phyloP scores from a whole-genome alignment of 2,113 vertebrate genomes.

The Pimephales promelas region DNA sequence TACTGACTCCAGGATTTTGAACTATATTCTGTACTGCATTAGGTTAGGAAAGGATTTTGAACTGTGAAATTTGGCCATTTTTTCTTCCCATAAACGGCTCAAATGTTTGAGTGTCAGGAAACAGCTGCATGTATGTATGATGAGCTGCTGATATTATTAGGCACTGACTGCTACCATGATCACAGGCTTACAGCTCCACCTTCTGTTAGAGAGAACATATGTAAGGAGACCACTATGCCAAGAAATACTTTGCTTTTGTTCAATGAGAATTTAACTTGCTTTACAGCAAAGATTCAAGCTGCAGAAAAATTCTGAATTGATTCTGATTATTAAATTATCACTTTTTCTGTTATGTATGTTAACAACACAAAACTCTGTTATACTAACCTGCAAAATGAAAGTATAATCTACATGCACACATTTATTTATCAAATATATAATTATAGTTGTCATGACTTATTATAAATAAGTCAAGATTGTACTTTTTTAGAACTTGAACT shows the following conservation, averaged over 20 bases:
- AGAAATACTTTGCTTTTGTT: not conserved
- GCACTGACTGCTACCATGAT: not conserved
- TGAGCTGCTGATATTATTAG: not conserved
- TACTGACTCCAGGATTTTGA: not conserved
- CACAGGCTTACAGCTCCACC: slow-evolving; percentile 40
- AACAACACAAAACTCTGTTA: not conserved
- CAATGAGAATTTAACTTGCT: not conserved
- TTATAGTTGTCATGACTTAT: not conserved
- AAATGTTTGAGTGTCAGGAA: not conserved
- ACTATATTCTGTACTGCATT: not conserved
- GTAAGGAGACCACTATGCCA: not conserved
- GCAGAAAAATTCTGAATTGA: not conserved
- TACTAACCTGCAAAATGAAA: not conserved
- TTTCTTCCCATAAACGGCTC: not conserved
- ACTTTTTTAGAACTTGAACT: not conserved
- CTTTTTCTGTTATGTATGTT: not conserved
- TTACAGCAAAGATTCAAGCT: not conserved
- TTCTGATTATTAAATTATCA: not conserved
- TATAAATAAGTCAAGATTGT: not conserved
- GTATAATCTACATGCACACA: not conserved
- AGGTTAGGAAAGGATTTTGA: not conserved
- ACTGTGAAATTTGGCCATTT: not conserved
- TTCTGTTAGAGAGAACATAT: slow-evolving; percentile 41
- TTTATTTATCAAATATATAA: not conserved
- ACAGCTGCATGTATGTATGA: not conserved